A percentile compares a stretch with the other conserved stretches of the same genome.
phyloP scores from a whole-genome alignment of 2,113 vertebrate genomes.

The Eudyptes chrysolophus region DNA sequence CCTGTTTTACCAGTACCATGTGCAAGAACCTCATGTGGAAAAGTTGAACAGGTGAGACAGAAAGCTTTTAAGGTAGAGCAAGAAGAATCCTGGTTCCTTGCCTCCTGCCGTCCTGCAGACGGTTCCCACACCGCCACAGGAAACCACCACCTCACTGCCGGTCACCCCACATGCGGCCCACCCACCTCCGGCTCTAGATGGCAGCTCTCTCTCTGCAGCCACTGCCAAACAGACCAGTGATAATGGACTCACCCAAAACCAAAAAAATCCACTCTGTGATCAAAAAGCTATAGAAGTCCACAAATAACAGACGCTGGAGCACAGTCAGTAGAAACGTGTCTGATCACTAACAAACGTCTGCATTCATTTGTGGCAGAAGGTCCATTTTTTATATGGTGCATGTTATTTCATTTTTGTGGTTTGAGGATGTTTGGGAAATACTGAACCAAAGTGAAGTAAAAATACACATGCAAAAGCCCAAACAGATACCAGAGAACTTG shows the following conservation, averaged over 20 bases:
- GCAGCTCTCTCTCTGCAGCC: not conserved
- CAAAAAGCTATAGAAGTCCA: not conserved
- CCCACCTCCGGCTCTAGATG: not conserved
- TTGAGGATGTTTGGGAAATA: not conserved
- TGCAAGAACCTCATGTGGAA: not conserved
- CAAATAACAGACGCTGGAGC: not conserved
- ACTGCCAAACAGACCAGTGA: not conserved
- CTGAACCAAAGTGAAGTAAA: not conserved
- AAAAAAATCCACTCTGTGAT: not conserved
- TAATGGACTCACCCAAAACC: not conserved
- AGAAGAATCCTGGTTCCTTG: not conserved
- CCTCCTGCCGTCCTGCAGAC: not conserved
- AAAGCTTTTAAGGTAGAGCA: not conserved
- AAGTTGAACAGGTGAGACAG: not conserved
- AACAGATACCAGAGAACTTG: not conserved
- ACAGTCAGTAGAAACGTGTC: not conserved
- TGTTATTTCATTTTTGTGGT: not conserved
- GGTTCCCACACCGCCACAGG: not conserved
- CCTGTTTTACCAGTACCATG: not conserved
- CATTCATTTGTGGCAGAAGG: not conserved
- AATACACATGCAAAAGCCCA: not conserved
- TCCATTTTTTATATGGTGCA: not conserved
- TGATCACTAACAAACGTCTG: not conserved
- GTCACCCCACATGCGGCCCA: not conserved
- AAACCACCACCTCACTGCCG: not conserved